Evolutionary conservation across 2,888 invertebrate genomes (phyloP), one percentile per base, ranked within the genome.

Genomic region (Calephelis perditalis): DNA sequence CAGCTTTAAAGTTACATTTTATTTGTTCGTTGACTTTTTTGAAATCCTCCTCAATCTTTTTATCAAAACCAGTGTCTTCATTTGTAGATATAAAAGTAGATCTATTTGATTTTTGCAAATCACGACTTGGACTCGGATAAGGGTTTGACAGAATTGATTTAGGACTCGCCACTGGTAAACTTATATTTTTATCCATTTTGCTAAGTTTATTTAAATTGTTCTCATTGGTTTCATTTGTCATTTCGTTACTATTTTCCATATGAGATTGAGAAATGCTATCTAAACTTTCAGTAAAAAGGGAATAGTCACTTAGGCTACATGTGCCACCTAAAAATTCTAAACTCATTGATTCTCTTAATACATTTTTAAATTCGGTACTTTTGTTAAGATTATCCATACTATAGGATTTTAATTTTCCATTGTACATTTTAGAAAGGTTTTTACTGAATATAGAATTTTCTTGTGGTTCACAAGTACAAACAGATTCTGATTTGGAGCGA

Each of bases 351-450:
- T 90, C 89, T 68, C 79, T 80, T 52, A 90, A 69, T 55, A 73
- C 77, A 58, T 84, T 76, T 71, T 78, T 74, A 62, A 79, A 86
- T 65, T 77, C 77, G 9, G 72, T 70, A 44, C 74, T 74, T 46
- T 65, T 70, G 67, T 78, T 77, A 8, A 91, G 69, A 71, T 87
- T 82, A 63, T 91, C 91, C 73, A 80, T 73, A 72, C 91, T 91
- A 56, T 78, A 84, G 7, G 88, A 78, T 67, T 91, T 91, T 43
- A 82, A 82, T 77, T 84, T 90, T n/a, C 88, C 87, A 56, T 86
- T 84, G 62, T 76, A 86, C 58, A 82, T 73, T 37, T 78, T 79
- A 56, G 79, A 79, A 15, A 80, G 70, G 69, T 76, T 81, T 71
- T 73, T 78, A 59, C 75, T 78, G 59, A 82, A 84, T 62, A 79